Conservation (phyloP, 2,113 vertebrate species). For the Solenodon paradoxus region DNA sequence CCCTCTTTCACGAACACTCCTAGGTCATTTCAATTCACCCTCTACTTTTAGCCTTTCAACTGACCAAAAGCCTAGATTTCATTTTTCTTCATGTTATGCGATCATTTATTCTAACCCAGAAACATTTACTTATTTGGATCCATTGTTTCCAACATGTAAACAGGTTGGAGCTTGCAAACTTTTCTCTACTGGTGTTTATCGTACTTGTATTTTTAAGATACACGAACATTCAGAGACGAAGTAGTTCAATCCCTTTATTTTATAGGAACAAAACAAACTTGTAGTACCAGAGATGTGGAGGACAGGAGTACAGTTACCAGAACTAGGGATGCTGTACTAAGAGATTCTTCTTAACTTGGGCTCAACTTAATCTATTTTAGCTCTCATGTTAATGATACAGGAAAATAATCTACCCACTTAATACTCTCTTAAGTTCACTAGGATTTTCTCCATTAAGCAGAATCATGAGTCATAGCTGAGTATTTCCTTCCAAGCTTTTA, state of each 20-base stretch:
- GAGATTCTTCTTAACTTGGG: neutral
- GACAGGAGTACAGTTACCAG: rapidly evolving
- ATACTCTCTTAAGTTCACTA: neutral
- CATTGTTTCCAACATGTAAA: neutral
- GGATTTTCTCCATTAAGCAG: neutral
- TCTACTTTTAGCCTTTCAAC: neutral
- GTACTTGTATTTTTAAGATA: neutral
- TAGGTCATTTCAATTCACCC: neutral
- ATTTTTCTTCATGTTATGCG: neutral
- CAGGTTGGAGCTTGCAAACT: neutral
- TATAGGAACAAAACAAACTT: neutral
- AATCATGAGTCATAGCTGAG: neutral
- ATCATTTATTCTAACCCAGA: neutral
- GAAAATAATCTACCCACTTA: slow-evolving; percentile 38
- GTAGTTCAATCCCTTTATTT: neutral
- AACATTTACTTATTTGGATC: neutral
- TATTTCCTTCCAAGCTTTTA: neutral
- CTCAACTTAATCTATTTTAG: slow-evolving; percentile 29
- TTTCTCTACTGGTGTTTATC: neutral
- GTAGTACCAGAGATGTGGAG: neutral
- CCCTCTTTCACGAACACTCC: neutral
- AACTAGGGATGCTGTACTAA: neutral
- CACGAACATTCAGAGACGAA: neutral
- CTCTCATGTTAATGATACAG: neutral
- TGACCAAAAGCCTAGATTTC: neutral